Base-by-base conservation (phyloP, 2,113 vertebrate genomes). In the Neopipo cinnamomea region DNA sequence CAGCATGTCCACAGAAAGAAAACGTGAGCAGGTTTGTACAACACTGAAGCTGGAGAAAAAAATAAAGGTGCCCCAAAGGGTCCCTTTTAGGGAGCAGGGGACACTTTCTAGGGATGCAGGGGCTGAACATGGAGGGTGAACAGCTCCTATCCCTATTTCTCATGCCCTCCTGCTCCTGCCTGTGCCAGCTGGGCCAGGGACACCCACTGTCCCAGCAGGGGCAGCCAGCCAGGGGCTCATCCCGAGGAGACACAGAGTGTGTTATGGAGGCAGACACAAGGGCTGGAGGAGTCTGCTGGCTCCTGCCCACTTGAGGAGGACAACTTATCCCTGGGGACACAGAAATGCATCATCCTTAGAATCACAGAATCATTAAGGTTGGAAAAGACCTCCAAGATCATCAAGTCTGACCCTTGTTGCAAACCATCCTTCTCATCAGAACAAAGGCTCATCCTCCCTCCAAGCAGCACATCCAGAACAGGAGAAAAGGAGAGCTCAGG, bases 1-100 rank as follows among this genome's bases (percentile, higher is more conserved):
- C 37, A 62, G 50, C 28, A 6, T 0, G 8, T 2, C 35, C 27
- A 9, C 7, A 21, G 6, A 22, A 66, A 39, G 59, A 21, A n/a
- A n/a, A n/a, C n/a, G n/a, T 0, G 5, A 66, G 33, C 42, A 52
- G 12, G 3, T 58, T 3, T 37, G 31, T 58, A 15, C n/a, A 62
- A 28, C 11, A 2, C n/a, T 68, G 3, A 82, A 65, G 33, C 17
- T 42, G 44, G 46, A 30, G 25, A 27, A 41, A 59, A 55, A 41
- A n/a, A 21, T 11, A 3, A 62, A 62, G 37, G 56, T 33, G 33
- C 42, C 31, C 50, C 27, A 13, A 61, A 87, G 37, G 52, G 12
- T 30, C 22, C 18, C 12, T 37, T 50, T 50, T 16, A 80, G 35
- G 35, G 22, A 58, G 5, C 2, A 5, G 14, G 15, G 27, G 33